Base-by-base conservation (phyloP, 1,140 invertebrate species). In the Prorops nasuta region DNA sequence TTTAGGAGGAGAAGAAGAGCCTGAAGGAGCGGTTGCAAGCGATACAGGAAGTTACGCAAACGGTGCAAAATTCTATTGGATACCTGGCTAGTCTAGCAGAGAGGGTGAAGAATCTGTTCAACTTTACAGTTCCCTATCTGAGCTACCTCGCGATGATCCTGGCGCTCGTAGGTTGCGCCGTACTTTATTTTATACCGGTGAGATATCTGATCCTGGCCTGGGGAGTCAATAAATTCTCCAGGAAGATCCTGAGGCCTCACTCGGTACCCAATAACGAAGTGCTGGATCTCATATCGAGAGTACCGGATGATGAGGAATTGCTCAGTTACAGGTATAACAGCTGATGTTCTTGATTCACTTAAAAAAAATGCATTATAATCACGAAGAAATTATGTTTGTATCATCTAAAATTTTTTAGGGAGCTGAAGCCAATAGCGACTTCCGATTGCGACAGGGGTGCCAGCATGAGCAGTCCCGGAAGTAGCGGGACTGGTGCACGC, bases 211-310 rank as follows among this genome's bases (percentile, higher is more conserved):
- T 98, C 12, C 86, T 99, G 80, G 81, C 85, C n/a, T 99, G 95
- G 95, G 97, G 96, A 71, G 83, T 97, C 17, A 96, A 97, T 78
- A 98, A 98, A 79, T 98, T 99, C 78, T 89, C 94, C 8, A 86
- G 96, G 54, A 93, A 96, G 75, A 83, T 99, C 44, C 71, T 98
- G 28, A 81, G 93, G 53, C 96, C 96, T 10, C 89, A 98, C 77
- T 90, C 91, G 12, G 90, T 98, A 74, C 92, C 94, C 12, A 99
- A 98, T 73, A 98, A 98, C 78, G 97, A 99, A 83, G 75, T 98
- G 15, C 76, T 98, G 47, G 96, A 99, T 79, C 88, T 98, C 60
- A 78, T 99, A 47, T 96, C 94, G 0, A 80, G 97, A 56, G 92
- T 99, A 44, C 96, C 96, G 16, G 94, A 96, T 71, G 91, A 98